phyloP scores from a whole-genome alignment of 2,888 invertebrate species.

The Drosophila mettleri region DNA sequence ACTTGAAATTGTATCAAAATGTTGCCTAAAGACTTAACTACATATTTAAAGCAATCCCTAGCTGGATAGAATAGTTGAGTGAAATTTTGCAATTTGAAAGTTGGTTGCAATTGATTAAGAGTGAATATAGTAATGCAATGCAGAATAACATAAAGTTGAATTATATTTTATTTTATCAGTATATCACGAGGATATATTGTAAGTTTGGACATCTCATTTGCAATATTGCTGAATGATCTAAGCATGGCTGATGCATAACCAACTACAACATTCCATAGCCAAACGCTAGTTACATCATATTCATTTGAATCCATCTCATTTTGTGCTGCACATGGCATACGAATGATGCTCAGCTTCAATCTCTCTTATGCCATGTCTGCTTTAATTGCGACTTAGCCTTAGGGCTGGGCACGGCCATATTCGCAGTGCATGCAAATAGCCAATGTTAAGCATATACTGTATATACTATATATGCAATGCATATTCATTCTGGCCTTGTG shows the following conservation, averaged over 20 bases:
- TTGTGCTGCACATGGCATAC: not conserved
- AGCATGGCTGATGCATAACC: too few species aligned
- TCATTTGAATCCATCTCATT: constrained; percentile 1
- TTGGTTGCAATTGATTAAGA: not conserved
- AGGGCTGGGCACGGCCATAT: not conserved
- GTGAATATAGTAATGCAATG: not conserved
- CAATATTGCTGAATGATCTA: too few species aligned
- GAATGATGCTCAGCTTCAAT: not conserved
- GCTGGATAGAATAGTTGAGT: not conserved
- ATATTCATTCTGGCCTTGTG: not conserved
- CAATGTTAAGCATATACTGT: not conserved
- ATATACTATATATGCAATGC: constrained; percentile 4
- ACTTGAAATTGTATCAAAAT: constrained; percentile 1
- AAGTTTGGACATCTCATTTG: too few species aligned
- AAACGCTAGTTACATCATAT: not conserved
- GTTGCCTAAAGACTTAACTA: not conserved
- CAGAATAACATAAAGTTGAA: too few species aligned
- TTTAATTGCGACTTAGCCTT: not conserved
- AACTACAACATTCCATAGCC: not conserved
- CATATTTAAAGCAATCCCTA: not conserved
- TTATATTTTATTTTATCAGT: too few species aligned
- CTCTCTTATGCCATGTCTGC: not conserved
- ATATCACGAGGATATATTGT: too few species aligned
- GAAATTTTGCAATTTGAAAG: not conserved
- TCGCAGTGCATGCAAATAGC: constrained; percentile 8